A percentile compares a stretch with the other conserved stretches of the same genome.
phyloP scores from a whole-genome alignment of 2,113 vertebrate genomes.

The Cyprinodon tularosa region DNA sequence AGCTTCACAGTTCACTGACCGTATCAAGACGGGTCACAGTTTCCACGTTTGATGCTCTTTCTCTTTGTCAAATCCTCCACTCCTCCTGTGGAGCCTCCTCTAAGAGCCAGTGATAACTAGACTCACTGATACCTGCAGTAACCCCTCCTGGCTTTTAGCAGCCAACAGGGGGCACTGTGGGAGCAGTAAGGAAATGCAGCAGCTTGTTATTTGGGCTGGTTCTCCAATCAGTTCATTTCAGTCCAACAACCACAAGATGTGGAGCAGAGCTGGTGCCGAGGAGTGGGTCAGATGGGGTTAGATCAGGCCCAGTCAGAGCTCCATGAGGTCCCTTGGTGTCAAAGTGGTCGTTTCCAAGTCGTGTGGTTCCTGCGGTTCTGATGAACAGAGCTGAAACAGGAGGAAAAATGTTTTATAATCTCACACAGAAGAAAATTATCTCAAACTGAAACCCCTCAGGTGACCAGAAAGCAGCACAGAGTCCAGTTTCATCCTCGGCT shows the following conservation, averaged over 20 bases:
- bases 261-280: conserved; percentile 21
- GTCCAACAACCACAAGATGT: conserved; percentile 36
- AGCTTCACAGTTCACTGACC: conserved; percentile 45
- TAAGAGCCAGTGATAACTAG: conserved; percentile 15
- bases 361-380: background rate
- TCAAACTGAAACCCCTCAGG: no score
- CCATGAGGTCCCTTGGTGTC: conserved; percentile 14
- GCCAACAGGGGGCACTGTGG: conserved; percentile 65
- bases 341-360: conserved; percentile 5
- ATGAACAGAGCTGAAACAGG: no score
- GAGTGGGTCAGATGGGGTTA: no score
- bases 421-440: no score
- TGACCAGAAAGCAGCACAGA: no score
- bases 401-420: no score
- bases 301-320: no score
- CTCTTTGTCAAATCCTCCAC: conserved; percentile 15
- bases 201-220: conserved; percentile 7
- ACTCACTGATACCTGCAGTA: conserved; percentile 62
- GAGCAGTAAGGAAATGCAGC: conserved; percentile 32
- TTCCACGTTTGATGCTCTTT: conserved; percentile 42
- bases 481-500: no score
- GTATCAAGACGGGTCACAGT: conserved; percentile 45
- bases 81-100: conserved; percentile 7
- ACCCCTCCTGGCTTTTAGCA: conserved; percentile 26
- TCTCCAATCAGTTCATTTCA: conserved; percentile 13